Percentiles rank a stretch among this genome's conserved stretches.
These are phyloP conservation scores for Caenorhabditis panamensis DNA, from an alignment of 2,888 invertebrate species.

Conservation along the genomic window DNA sequence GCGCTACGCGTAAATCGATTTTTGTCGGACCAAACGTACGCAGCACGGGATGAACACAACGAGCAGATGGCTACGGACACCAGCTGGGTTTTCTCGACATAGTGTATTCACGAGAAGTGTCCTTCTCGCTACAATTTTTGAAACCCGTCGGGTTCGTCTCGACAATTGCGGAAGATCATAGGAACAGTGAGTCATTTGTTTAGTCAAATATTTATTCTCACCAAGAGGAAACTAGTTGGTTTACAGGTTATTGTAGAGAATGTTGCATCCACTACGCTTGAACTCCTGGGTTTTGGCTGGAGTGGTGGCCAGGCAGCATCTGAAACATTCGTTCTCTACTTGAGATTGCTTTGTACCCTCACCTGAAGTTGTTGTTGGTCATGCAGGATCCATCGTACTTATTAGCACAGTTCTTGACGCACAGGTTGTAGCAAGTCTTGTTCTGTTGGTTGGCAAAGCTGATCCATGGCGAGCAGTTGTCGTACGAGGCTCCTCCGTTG, in stretches of 20 bases:
- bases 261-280: constrained; percentile 12
- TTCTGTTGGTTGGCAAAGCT: constrained; percentile 6
- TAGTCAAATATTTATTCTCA: no score
- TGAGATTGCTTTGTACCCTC: neutral
- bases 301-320: constrained; percentile 16
- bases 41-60: no score
- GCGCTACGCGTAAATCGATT: no score
- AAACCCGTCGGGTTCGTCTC: no score
- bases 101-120: no score
- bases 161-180: no score
- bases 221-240: no score
- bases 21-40: no score
- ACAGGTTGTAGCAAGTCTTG: constrained; percentile 33
- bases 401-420: constrained; percentile 7
- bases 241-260: constrained; percentile 15
- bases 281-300: constrained; percentile 15
- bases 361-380: constrained; percentile 19
- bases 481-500: constrained; percentile 4
- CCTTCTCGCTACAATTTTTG: no score
- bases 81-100: no score
- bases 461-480: constrained; percentile 31
- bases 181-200: no score
- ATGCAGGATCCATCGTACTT: constrained; percentile 20
- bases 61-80: no score
- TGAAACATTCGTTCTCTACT: neutral